phyloP scores from a whole-genome alignment of 2,113 vertebrate genomes.

The Eulemur rufifrons region DNA sequence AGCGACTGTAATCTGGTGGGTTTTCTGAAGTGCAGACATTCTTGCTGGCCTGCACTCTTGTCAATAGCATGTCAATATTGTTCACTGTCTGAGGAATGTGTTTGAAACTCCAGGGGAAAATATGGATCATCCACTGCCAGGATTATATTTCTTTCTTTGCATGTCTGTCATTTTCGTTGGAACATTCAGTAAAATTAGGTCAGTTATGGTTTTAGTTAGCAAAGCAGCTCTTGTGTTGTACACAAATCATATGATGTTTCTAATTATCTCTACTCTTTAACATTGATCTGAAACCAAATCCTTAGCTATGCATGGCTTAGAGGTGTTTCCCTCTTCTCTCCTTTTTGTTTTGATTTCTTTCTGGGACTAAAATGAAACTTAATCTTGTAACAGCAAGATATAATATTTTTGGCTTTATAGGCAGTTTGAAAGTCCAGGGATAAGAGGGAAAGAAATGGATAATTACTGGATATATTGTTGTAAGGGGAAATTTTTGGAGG shows the following conservation, averaged over 20 bases:
- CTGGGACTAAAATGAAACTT: conserved; percentile 61
- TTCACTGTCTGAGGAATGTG: not conserved
- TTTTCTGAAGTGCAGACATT: conserved; percentile 33
- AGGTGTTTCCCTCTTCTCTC: conserved; percentile 50
- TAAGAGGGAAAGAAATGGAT: conserved; percentile 43
- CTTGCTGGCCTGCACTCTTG: conserved; percentile 43
- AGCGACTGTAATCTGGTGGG: conserved; percentile 42
- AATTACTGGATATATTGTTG: conserved; percentile 33
- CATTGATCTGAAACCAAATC: conserved; percentile 66
- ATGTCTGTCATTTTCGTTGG: conserved; percentile 64
- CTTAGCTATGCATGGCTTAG: conserved; percentile 69
- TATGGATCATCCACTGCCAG: conserved; percentile 9
- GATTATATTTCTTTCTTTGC: conserved; percentile 70
- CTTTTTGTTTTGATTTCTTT: conserved; percentile 71
- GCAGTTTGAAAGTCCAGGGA: conserved; percentile 19
- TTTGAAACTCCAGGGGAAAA: conserved; percentile 32
- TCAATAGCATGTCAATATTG: conserved; percentile 41
- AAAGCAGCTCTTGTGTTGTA: conserved; percentile 61
- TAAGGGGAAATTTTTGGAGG: conserved; percentile 31
- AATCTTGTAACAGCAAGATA: conserved; percentile 33
- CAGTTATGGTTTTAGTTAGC: conserved; percentile 70
- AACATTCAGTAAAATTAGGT: conserved; percentile 71
- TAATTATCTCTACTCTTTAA: conserved; percentile 71
- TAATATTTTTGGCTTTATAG: conserved; percentile 42
- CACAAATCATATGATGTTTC: conserved; percentile 73